Evolutionary conservation across 2,888 invertebrate genomes (phyloP), one percentile per base, ranked within the genome.

Genomic region (Stegophylla sp.): DNA sequence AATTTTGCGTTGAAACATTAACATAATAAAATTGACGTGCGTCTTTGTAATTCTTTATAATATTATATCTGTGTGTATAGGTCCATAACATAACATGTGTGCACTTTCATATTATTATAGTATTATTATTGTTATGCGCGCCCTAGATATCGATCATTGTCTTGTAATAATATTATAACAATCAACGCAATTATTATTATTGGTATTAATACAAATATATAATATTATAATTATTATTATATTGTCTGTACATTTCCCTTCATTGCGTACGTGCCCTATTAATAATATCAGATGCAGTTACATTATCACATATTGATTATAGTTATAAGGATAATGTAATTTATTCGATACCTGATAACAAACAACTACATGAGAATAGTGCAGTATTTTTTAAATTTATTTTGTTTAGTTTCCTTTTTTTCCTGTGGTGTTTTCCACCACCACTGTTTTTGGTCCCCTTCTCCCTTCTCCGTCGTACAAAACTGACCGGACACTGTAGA

Each of bases 91-190:
- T 51, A 51, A 51, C 20, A 28, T 61, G 63, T 34, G 77, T 28
- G 45, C 20, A 59, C 69, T 69, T 69, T 67, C 59, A 48, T 34
- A 77, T 77, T 45, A 66, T 66, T 66, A 64, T 64, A 66, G 64
- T 66, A 64, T 64, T 64, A 20, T 61, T 73, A 51, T 69, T 20
- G 23, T 61, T 73, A 26, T 45, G 45, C 28, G 66, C 53, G 76
- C 26, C 66, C 77, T 59, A 77, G 59, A 77, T 56, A 67, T 67
- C 45, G 41, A 67, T 59, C 67, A 67, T 77, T 77, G 77, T 77
- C 59, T 77, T 28, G 77, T 59, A 66, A 66, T 53, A 51, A 66
- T 67, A 67, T 56, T 28, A 67, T 67, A 67, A 77, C 67, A 64
- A 75, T 64, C 48, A 23, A 64, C 17, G 45, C n/a, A 13, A 41